phyloP scores from a whole-genome alignment of 2,888 invertebrate species.

The Lycia hirtaria region DNA sequence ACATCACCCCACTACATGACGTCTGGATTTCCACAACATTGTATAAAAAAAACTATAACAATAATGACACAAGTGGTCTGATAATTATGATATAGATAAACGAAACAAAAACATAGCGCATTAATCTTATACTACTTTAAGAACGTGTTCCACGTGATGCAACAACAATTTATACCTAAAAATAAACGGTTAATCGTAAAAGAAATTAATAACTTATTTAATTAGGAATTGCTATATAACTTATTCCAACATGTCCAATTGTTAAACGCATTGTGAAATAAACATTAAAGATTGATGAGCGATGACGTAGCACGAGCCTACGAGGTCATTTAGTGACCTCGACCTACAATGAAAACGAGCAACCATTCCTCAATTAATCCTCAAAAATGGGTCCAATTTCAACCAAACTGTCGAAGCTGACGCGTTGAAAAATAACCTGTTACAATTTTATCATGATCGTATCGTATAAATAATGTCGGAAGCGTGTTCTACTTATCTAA shows the following conservation, averaged over 20 bases:
- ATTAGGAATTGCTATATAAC: background rate
- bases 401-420: background rate
- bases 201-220: background rate
- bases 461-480: background rate
- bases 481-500: background rate
- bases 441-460: background rate
- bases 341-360: background rate
- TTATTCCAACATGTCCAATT: background rate
- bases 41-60: constrained; percentile 18
- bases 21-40: constrained; percentile 13
- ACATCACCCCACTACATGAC: constrained; percentile 29
- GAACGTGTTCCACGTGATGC: constrained; percentile 14
- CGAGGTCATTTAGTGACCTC: background rate
- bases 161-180: background rate
- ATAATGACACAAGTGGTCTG: constrained; percentile 12
- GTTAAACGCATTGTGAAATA: background rate
- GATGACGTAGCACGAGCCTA: background rate
- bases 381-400: background rate
- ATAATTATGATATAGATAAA: constrained; percentile 24
- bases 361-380: background rate
- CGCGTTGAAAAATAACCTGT: background rate
- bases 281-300: background rate
- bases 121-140: background rate
- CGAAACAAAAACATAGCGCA: constrained; percentile 24
- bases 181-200: constrained; percentile 3